Percentiles rank a stretch among this genome's conserved stretches.
Evolutionary conservation across 2,888 invertebrate genomes (phyloP).

Genomic region (Chaitophorus viminalis): DNA sequence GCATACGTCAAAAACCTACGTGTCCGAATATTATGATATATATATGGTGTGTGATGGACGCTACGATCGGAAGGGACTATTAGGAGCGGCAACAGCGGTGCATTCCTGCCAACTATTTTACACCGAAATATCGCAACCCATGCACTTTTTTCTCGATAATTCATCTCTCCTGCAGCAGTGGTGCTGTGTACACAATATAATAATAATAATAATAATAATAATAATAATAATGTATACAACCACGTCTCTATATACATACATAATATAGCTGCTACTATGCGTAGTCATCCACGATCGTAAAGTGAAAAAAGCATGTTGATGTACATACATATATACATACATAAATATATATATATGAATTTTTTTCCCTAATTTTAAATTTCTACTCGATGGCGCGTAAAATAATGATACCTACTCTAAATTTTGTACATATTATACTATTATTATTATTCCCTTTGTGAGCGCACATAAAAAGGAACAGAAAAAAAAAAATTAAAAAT

Average conservation of each 20-base stretch:
- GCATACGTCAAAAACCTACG: background rate
- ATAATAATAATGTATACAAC: too few species aligned
- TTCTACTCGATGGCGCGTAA: constrained; percentile 30
- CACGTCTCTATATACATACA: too few species aligned
- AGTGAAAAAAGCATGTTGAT: background rate
- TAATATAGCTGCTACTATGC: background rate
- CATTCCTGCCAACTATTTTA: constrained; percentile 4
- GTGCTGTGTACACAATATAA: too few species aligned
- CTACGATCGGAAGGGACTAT: too few species aligned
- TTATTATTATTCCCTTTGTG: constrained; percentile 36
- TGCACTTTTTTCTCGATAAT: background rate
- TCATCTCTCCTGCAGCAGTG: too few species aligned
- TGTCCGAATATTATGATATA: too few species aligned
- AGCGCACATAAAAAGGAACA: background rate
- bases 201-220: too few species aligned
- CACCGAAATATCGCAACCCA: background rate
- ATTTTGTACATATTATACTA: constrained; percentile 20
- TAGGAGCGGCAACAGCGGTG: background rate
- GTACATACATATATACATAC: too few species aligned
- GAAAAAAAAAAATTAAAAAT: background rate
- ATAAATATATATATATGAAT: background rate
- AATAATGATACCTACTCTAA: constrained; percentile 30
- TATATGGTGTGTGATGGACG: constrained; percentile 6
- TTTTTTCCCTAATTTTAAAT: background rate
- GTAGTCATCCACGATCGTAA: background rate